phyloP scores from a whole-genome alignment of 2,797 vertebrate species.

The Scolopax bukidnonensis region DNA sequence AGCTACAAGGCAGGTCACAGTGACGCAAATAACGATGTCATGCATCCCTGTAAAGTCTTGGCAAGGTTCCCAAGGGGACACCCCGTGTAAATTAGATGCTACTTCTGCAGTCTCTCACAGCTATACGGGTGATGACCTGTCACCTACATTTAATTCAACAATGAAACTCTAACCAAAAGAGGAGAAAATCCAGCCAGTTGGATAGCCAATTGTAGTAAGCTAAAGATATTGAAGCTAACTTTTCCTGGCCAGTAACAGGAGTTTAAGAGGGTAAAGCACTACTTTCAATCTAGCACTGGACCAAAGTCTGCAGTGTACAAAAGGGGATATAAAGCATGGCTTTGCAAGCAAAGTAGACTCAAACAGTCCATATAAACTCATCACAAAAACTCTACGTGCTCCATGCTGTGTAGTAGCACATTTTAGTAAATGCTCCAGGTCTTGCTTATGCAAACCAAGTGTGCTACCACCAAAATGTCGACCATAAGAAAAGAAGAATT shows the following conservation, averaged over 20 bases:
- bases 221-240: background rate
- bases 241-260: background rate
- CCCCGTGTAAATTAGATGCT: background rate
- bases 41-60: background rate
- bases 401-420: background rate
- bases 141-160: background rate
- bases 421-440: background rate
- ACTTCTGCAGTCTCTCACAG: background rate
- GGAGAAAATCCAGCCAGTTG: background rate
- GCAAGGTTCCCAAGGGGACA: background rate
- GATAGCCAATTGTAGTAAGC: background rate
- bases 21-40: background rate
- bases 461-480: background rate
- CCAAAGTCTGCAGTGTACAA: background rate
- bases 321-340: background rate
- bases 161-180: background rate
- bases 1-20: background rate
- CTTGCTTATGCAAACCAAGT: background rate
- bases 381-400: background rate
- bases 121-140: background rate
- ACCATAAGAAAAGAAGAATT: background rate
- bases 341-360: background rate
- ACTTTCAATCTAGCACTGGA: background rate
- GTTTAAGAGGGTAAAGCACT: background rate
- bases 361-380: background rate